Percentiles rank a stretch among this genome's conserved stretches.
Conservation (phyloP, 2,888 invertebrate species). For the Chorisops tibialis region DNA sequence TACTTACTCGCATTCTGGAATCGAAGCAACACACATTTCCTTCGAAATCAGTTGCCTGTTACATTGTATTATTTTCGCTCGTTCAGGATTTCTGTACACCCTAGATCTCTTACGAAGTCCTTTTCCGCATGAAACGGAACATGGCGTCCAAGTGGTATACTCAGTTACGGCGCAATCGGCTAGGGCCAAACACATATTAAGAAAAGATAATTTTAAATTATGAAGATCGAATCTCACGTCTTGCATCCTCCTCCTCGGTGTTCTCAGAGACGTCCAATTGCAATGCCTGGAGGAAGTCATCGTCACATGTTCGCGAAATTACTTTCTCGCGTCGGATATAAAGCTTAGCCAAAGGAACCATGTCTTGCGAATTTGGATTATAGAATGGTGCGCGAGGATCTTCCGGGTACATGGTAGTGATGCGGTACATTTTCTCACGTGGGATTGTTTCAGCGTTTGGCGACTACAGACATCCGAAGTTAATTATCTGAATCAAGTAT, state of each 20-base stretch:
- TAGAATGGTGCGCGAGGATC: slow-evolving; percentile 92
- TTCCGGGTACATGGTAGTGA: slow-evolving; percentile 87
- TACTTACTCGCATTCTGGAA: slow-evolving; percentile 72
- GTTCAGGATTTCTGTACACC: slow-evolving; percentile 64
- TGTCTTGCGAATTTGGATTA: slow-evolving; percentile 62
- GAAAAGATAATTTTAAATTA: not conserved
- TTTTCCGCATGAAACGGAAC: slow-evolving; percentile 85
- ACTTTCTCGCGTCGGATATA: slow-evolving; percentile 72
- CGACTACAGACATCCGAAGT: slow-evolving; percentile 56
- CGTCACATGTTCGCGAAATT: slow-evolving; percentile 71
- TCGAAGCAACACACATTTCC: slow-evolving; percentile 82
- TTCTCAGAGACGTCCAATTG: slow-evolving; percentile 65
- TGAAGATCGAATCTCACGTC: slow-evolving; percentile 57
- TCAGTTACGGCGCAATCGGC: slow-evolving; percentile 77
- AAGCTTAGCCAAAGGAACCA: slow-evolving; percentile 82
- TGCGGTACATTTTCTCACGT: slow-evolving; percentile 79
- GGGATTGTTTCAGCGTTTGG: slow-evolving; percentile 74
- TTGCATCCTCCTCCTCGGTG: slow-evolving; percentile 60
- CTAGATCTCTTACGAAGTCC: slow-evolving; percentile 78
- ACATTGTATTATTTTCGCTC: slow-evolving; percentile 68
- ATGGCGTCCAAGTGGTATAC: slow-evolving; percentile 75
- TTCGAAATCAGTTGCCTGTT: slow-evolving; percentile 75
- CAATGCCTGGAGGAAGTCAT: slow-evolving; percentile 58
- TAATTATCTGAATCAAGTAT: not conserved
- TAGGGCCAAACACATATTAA: too few relatives aligned